These are phyloP conservation scores for Chelon auratus DNA, from an alignment of 2,797 vertebrate species.

Conservation along the genomic window DNA sequence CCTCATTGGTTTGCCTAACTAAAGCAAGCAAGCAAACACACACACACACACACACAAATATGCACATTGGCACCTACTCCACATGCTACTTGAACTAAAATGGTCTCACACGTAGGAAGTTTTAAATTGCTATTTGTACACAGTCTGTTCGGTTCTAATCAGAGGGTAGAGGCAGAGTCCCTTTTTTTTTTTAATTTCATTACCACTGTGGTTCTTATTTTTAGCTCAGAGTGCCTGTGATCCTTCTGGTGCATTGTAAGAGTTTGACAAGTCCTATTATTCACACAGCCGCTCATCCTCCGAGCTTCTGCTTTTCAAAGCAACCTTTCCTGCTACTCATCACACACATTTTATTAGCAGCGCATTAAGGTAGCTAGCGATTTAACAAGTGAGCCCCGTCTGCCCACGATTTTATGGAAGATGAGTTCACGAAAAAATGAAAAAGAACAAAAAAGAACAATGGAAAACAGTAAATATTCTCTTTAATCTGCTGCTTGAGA, in stretches of 20 bases:
- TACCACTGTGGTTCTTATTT: constrained; percentile 71
- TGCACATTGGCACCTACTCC: background rate
- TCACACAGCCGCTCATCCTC: constrained; percentile 69
- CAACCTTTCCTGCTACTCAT: constrained; percentile 59
- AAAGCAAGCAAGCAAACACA: background rate
- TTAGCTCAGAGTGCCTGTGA: constrained; percentile 69
- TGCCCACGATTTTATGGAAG: constrained; percentile 39
- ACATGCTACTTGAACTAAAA: constrained; percentile 37
- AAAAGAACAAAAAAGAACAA: constrained; percentile 4
- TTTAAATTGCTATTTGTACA: constrained; percentile 68
- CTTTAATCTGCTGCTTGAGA: background rate
- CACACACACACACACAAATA: constrained; percentile 20
- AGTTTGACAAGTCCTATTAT: constrained; percentile 79
- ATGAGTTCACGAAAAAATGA: constrained; percentile 25
- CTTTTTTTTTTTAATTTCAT: constrained; percentile 70
- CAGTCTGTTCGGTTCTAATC: constrained; percentile 69
- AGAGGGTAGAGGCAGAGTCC: constrained; percentile 56
- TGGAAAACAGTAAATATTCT: constrained; percentile 7
- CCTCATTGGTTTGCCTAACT: too few relatives aligned
- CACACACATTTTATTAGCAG: constrained; percentile 67
- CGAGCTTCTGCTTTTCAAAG: constrained; percentile 68
- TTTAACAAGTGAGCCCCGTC: constrained; percentile 53
- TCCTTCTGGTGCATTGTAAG: constrained; percentile 70
- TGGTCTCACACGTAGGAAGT: constrained; percentile 46
- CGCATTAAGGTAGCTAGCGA: constrained; percentile 62